Evolutionary conservation across 2,888 invertebrate genomes (phyloP).

Genomic region (Heteromyza rotundicornis): DNA sequence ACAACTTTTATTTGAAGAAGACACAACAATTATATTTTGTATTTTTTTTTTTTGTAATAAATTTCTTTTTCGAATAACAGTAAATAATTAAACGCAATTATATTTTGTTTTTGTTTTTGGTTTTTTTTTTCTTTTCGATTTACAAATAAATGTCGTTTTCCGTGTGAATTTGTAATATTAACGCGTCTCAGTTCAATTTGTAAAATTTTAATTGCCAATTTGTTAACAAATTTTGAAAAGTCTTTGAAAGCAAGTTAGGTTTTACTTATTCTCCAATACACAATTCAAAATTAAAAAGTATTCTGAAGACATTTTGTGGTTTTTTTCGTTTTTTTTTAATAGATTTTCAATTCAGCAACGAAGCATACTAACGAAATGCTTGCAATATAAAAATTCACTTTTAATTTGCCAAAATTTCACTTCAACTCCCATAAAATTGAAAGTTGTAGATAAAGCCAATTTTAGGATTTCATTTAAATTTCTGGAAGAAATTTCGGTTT

Average conservation of each 20-base stretch:
- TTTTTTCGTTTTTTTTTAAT: constrained; percentile 3
- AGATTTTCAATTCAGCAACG: neutral
- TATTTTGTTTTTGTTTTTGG: neutral
- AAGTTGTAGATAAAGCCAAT: too few relatives aligned
- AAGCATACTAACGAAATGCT: constrained; percentile 3
- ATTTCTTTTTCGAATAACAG: neutral
- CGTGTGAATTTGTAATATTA: neutral
- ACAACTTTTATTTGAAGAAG: neutral
- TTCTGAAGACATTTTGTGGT: constrained; percentile 36
- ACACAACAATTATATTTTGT: neutral
- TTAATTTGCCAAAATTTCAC: neutral
- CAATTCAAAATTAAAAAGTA: constrained; percentile 7
- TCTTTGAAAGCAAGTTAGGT: neutral
- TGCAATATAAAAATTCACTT: neutral
- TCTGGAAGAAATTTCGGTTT: neutral
- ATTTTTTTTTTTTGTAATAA: constrained; percentile 1
- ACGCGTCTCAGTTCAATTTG: neutral
- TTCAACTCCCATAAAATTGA: constrained; percentile 1
- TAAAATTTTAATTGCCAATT: constrained; percentile 12
- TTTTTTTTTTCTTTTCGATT: neutral
- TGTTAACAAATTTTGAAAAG: constrained; percentile 1
- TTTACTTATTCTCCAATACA: neutral
- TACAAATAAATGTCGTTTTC: neutral
- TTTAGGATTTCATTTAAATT: neutral
- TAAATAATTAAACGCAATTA: neutral